Conservation (phyloP, 2,113 vertebrate species). For the Lagopus leucura region DNA sequence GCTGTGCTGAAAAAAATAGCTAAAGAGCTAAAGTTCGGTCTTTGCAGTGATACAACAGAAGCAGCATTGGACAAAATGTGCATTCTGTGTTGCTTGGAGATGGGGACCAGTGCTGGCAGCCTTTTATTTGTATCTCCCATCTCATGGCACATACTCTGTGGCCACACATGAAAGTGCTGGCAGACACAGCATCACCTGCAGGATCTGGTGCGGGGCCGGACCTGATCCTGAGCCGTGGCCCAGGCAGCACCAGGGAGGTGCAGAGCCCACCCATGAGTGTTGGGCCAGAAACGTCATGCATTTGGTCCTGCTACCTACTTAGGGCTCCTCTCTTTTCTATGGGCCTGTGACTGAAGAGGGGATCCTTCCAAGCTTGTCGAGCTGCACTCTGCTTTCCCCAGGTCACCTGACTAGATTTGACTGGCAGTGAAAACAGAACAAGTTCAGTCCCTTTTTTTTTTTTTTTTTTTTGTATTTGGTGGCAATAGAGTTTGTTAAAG, state of each 20-base stretch:
- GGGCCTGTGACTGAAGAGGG: background rate
- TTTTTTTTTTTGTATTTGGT: background rate
- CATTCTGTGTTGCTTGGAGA: background rate
- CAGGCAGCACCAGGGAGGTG: background rate
- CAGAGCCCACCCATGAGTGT: background rate
- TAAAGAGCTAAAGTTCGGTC: background rate
- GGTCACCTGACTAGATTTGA: background rate
- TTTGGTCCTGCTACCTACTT: background rate
- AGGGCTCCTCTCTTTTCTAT: background rate
- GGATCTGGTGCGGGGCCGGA: rapidly evolving
- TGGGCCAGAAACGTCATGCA: background rate
- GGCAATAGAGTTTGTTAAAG: background rate
- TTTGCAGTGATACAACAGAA: background rate
- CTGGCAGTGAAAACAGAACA: background rate
- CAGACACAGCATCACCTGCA: background rate
- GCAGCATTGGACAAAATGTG: rapidly evolving
- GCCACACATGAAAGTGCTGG: rapidly evolving
- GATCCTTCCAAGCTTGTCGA: background rate
- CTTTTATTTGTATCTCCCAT: background rate
- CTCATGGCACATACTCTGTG: background rate
- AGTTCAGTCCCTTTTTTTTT: background rate
- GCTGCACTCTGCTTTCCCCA: background rate
- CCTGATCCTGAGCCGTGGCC: background rate
- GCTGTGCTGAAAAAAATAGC: background rate
- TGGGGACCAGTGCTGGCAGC: background rate